A percentile compares a stretch with the other conserved stretches of the same genome.
phyloP scores from a whole-genome alignment of 2,888 invertebrate species.

The Napeogenes sylphis region DNA sequence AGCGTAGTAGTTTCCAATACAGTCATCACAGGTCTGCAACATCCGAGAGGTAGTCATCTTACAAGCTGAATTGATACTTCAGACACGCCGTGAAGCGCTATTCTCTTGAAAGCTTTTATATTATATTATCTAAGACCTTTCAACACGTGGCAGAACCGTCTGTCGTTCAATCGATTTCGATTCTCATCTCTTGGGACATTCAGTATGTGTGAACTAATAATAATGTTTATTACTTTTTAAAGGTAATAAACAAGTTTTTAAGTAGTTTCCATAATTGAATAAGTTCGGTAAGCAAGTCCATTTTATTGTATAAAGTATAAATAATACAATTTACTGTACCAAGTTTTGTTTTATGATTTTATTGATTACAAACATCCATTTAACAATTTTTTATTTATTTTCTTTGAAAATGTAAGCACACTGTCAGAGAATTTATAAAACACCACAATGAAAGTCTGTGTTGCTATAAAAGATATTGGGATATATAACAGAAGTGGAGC shows the following conservation, averaged over 20 bases:
- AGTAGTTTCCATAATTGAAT: background rate
- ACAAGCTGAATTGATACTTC: constrained; percentile 76
- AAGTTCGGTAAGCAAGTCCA: too few relatives aligned
- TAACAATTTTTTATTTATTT: too few relatives aligned
- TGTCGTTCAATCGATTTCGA: constrained; percentile 69
- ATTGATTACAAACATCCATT: too few relatives aligned
- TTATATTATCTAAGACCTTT: constrained; percentile 76
- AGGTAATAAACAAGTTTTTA: background rate
- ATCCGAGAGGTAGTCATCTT: constrained; percentile 67
- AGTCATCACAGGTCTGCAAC: constrained; percentile 61
- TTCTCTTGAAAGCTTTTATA: constrained; percentile 77
- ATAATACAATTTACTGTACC: too few relatives aligned
- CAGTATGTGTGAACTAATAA: constrained; percentile 25
- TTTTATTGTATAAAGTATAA: too few relatives aligned
- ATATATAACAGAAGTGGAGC: constrained; percentile 5
- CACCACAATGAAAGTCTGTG: too few relatives aligned
- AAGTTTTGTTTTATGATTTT: too few relatives aligned
- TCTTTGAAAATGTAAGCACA: too few relatives aligned
- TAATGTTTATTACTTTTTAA: constrained; percentile 6
- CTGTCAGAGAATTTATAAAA: too few relatives aligned
- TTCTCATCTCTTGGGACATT: constrained; percentile 61
- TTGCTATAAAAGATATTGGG: background rate
- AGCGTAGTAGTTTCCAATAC: constrained; percentile 69
- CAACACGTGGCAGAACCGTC: constrained; percentile 70
- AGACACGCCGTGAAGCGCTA: constrained; percentile 69